Percentiles rank a stretch among this genome's conserved stretches.
Conservation (phyloP, 2,797 vertebrate species). For the Malurus leucopterus region DNA sequence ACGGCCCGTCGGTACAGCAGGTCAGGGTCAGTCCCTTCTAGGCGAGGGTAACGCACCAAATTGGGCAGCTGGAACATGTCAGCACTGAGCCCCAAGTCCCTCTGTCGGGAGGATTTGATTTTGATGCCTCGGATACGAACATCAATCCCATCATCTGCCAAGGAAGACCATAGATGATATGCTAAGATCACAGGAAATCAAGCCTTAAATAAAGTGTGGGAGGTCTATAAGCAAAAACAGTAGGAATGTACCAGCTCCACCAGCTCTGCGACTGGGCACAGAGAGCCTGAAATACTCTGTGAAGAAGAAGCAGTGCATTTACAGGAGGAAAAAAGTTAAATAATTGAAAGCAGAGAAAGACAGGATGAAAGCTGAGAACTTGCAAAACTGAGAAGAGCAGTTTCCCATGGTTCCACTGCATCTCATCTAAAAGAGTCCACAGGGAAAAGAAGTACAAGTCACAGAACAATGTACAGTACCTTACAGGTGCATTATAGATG, state of each 20-base stretch:
- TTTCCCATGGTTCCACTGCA: neutral
- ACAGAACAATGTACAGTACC: neutral
- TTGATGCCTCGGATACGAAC: slow-evolving; percentile 93
- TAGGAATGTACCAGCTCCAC: neutral
- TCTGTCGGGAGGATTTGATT: slow-evolving; percentile 92
- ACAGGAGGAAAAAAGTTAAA: neutral
- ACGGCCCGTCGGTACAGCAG: slow-evolving; percentile 88
- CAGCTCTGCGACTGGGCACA: neutral
- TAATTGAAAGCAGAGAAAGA: neutral
- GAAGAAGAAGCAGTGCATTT: neutral
- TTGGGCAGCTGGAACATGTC: slow-evolving; percentile 93
- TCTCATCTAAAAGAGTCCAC: neutral
- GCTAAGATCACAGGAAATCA: neutral
- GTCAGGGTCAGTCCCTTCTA: slow-evolving; percentile 90
- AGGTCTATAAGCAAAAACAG: neutral
- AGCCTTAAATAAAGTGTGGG: neutral
- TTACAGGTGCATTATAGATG: neutral
- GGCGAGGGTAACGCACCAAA: slow-evolving; percentile 91
- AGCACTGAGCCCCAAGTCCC: slow-evolving; percentile 90
- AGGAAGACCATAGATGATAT: neutral
- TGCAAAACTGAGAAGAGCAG: neutral
- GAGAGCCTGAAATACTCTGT: neutral
- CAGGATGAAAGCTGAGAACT: neutral
- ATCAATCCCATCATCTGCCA: slow-evolving; percentile 92
- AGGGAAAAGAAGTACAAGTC: neutral